phyloP scores from a whole-genome alignment of 2,888 invertebrate species.

The Limnephilus auricula region DNA sequence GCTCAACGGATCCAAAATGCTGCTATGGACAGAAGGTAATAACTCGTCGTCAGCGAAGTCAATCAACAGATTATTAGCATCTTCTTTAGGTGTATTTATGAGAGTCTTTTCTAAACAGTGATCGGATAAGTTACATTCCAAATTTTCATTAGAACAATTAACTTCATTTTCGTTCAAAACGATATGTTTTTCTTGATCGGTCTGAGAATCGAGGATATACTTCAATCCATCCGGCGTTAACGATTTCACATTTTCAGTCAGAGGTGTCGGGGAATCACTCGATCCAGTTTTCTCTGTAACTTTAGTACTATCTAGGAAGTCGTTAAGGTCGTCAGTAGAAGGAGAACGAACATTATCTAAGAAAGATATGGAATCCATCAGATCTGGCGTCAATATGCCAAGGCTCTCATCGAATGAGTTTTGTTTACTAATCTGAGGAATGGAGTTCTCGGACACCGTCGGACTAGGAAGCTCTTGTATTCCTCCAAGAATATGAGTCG shows the following conservation, averaged over 20 bases:
- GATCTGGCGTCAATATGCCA: constrained; percentile 92
- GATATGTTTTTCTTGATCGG: background rate
- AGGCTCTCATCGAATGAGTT: constrained; percentile 91
- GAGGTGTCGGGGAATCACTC: constrained; percentile 76
- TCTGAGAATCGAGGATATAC: constrained; percentile 44
- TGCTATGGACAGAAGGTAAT: constrained; percentile 80
- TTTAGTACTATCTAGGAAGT: constrained; percentile 65
- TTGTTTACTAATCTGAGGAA: constrained; percentile 81
- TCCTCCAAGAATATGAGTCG: background rate
- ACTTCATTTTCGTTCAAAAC: background rate
- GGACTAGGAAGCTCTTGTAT: constrained; percentile 63
- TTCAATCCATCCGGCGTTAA: constrained; percentile 66
- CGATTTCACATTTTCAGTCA: constrained; percentile 73
- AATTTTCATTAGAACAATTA: constrained; percentile 38
- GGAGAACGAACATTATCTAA: constrained; percentile 82
- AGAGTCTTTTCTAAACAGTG: constrained; percentile 10
- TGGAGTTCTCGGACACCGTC: constrained; percentile 73
- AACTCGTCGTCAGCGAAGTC: constrained; percentile 72
- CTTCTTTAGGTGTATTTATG: constrained; percentile 21
- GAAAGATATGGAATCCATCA: constrained; percentile 87
- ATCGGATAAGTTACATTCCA: constrained; percentile 9
- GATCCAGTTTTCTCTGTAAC: constrained; percentile 67
- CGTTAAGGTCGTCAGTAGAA: constrained; percentile 79
- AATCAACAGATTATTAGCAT: constrained; percentile 36
- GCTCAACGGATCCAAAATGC: constrained; percentile 79